Evolutionary conservation across 2,797 vertebrate genomes (phyloP).

Genomic region (Catostomus latipinnis): DNA sequence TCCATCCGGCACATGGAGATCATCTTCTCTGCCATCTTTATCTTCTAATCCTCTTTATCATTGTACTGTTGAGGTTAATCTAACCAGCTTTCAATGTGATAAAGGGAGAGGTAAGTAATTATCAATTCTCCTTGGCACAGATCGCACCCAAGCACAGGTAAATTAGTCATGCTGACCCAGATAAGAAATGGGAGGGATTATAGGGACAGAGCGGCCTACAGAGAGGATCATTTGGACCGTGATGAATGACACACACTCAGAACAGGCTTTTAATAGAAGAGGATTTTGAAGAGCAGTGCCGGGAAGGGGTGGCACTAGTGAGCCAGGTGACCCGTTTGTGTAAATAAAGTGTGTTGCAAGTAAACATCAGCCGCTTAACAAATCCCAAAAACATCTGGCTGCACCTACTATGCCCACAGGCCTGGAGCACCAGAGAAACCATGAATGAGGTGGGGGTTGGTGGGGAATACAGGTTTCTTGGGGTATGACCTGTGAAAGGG

Average conservation of each 20-base stretch:
- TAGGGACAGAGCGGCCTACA: constrained; percentile 54
- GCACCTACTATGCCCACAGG: constrained; percentile 74
- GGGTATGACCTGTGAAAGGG: constrained; percentile 37
- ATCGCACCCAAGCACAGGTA: constrained; percentile 48
- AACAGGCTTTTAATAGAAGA: constrained; percentile 74
- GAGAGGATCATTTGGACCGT: constrained; percentile 66
- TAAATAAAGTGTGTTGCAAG: constrained; percentile 87
- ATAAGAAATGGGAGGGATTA: constrained; percentile 67
- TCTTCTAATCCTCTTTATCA: background rate
- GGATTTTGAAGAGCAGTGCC: constrained; percentile 53
- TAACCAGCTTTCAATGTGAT: constrained; percentile 41
- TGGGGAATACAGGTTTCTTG: constrained; percentile 48
- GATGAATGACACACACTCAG: constrained; percentile 69
- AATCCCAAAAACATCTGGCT: constrained; percentile 81
- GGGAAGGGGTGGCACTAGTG: constrained; percentile 45
- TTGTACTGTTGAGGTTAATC: constrained; percentile 25
- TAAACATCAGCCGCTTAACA: constrained; percentile 82
- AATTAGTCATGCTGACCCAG: constrained; percentile 66
- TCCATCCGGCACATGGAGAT: background rate
- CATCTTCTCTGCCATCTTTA: background rate
- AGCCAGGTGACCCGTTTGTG: constrained; percentile 77
- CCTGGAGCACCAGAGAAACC: constrained; percentile 70
- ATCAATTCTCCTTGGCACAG: constrained; percentile 60
- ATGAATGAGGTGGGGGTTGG: constrained; percentile 69
- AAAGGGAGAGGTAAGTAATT: constrained; percentile 54